Evolutionary conservation across 1,140 invertebrate genomes (phyloP), one percentile per base, ranked within the genome.

Genomic region (Scaptodrosophila lebanonensis): DNA sequence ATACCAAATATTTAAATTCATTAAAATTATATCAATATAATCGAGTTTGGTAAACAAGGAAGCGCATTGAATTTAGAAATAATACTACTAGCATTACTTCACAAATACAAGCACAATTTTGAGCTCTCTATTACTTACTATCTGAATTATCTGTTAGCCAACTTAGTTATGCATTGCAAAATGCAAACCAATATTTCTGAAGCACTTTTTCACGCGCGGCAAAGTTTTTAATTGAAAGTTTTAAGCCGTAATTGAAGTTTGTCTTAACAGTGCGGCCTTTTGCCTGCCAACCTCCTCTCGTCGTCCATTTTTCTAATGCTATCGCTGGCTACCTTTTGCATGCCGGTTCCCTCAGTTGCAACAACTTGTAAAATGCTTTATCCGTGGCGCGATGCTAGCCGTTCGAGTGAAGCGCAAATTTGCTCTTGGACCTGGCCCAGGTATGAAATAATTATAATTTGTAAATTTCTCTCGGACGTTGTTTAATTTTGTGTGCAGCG

Each of bases 201-300:
- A 9, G 5, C 27, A 29, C 27, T 66, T 68, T 66, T 53, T 56
- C 51, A 66, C 63, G 66, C 65, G 63, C 63, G 47, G 50, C 43
- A 66, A 69, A 69, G 66, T 69, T 68, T 69, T 69, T 69, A 69
- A 69, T 69, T 69, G 66, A 69, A 69, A 69, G 66, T 69, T 69
- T 69, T 69, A 69, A 69, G 66, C 66, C 66, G 63, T 69, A 69
- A 69, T 66, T 69, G 66, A 69, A 69, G 66, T 69, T 69, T 62
- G 66, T 57, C 65, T 15, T 27, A 57, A 30, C 36, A 29, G 17
- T 40, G 52, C 49, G 64, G 60, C 65, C 65, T 48, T 64, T 67
- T 64, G n/a, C n/a, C n/a, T 64, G 61, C 61, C 61, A 60, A 61
- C 61, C 62, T 65, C 65, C 60, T 67, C 49, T 53, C 32, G 53